Percentiles rank a stretch among this genome's conserved stretches.
Conservation (phyloP, 2,113 vertebrate genomes). For the Amphilophus citrinellus region DNA sequence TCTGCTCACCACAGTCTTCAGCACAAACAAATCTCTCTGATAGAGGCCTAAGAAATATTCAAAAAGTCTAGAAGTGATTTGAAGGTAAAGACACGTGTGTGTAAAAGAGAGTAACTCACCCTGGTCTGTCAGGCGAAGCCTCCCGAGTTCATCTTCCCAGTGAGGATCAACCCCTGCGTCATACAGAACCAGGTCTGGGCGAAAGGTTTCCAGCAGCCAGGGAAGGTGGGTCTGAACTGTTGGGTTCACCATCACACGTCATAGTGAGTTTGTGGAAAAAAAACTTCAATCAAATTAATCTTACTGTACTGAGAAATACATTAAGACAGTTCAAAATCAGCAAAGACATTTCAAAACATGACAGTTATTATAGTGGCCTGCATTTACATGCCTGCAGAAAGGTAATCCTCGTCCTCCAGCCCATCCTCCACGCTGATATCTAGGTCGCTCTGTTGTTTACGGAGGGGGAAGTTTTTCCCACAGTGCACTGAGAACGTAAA, state of each 20-base stretch:
- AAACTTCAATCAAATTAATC: neutral
- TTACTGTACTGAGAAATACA: neutral
- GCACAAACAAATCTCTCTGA: conserved; percentile 71
- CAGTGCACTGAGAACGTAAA: conserved; percentile 77
- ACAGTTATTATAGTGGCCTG: neutral
- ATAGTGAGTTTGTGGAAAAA: neutral
- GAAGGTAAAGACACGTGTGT: neutral
- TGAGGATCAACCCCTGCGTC: conserved; percentile 74
- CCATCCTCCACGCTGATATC: conserved; percentile 68
- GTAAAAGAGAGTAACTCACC: conserved; percentile 33
- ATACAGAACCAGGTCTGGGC: conserved; percentile 71
- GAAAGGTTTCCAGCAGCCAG: conserved; percentile 69
- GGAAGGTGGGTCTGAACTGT: conserved; percentile 70
- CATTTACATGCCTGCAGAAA: conserved; percentile 54
- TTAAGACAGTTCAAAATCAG: neutral
- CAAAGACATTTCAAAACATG: too few species aligned
- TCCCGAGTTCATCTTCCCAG: conserved; percentile 70
- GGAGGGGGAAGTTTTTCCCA: conserved; percentile 74
- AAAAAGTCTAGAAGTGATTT: neutral
- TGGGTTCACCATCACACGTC: neutral
- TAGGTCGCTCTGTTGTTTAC: conserved; percentile 72
- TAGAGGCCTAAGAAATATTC: conserved; percentile 58
- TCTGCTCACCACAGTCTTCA: conserved; percentile 61
- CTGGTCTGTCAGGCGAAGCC: conserved; percentile 68
- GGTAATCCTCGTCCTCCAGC: conserved; percentile 66